Conservation (phyloP, 1,140 invertebrate species). For the Teleopsis dalmanni region DNA sequence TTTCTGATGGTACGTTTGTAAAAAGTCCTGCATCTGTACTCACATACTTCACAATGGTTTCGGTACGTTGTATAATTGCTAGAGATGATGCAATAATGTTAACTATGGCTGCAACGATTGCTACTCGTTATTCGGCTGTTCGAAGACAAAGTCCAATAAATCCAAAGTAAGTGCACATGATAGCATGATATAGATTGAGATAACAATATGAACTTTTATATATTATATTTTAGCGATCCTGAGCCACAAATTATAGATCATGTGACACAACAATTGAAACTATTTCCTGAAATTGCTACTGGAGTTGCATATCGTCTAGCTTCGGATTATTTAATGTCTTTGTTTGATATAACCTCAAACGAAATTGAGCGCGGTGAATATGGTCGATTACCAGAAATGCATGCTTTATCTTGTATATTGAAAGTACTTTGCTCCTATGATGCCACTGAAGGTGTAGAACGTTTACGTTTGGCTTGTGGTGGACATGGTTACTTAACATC, state of each 20-base stretch:
- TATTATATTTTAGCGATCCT: conserved; percentile 42
- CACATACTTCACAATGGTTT: conserved; percentile 91
- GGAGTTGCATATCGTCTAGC: conserved; percentile 67
- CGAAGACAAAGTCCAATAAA: conserved; percentile 78
- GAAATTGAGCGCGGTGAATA: conserved; percentile 71
- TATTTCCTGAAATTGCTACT: conserved; percentile 78
- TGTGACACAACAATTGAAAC: conserved; percentile 85
- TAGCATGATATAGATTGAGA: background rate
- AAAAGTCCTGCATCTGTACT: conserved; percentile 75
- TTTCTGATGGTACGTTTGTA: conserved; percentile 81
- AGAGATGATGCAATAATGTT: conserved; percentile 59
- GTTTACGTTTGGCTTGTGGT: conserved; percentile 73
- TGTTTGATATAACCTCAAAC: conserved; percentile 70
- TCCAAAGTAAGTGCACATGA: conserved; percentile 44
- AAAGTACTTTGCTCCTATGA: conserved; percentile 77
- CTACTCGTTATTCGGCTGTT: conserved; percentile 79
- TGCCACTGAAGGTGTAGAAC: conserved; percentile 64
- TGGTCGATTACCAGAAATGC: conserved; percentile 73
- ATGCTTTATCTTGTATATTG: conserved; percentile 80
- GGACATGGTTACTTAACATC: conserved; percentile 87
- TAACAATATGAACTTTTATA: background rate
- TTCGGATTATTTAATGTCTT: conserved; percentile 65
- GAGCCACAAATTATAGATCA: conserved; percentile 90
- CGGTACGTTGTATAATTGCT: conserved; percentile 76
- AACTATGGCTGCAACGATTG: conserved; percentile 73